These are phyloP conservation scores for Pampusana beccarii DNA, from an alignment of 2,113 vertebrate species.

Conservation along the genomic window DNA sequence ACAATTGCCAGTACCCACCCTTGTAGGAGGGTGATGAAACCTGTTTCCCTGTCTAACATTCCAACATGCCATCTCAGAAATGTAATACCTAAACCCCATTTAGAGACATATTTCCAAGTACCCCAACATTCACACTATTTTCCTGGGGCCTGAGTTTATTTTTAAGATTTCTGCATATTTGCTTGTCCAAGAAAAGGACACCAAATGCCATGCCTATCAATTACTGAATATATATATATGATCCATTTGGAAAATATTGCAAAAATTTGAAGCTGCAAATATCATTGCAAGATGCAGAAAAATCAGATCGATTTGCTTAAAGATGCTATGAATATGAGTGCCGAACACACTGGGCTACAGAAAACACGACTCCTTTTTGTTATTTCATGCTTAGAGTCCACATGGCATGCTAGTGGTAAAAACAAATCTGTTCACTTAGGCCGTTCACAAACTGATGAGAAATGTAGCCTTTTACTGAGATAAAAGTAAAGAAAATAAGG, in stretches of 20 bases:
- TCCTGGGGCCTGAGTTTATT: constrained; percentile 11
- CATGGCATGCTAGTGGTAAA: neutral
- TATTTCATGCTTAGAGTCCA: neutral
- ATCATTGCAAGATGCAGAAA: constrained; percentile 29
- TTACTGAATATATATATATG: neutral
- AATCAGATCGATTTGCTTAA: neutral
- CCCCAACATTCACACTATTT: neutral
- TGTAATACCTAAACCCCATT: neutral
- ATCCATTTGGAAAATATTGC: constrained; percentile 45
- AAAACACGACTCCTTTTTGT: neutral
- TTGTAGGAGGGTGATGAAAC: neutral
- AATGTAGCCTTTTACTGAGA: neutral
- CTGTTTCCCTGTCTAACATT: neutral
- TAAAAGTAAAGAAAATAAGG: neutral
- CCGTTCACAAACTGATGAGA: neutral
- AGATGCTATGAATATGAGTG: constrained; percentile 7
- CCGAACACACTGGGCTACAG: neutral
- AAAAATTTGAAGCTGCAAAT: constrained; percentile 48
- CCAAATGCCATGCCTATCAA: constrained; percentile 25
- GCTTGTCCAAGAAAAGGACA: constrained; percentile 12
- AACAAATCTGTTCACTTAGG: neutral
- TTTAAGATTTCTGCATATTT: constrained; percentile 21
- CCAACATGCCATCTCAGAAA: constrained; percentile 12
- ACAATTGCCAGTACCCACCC: neutral
- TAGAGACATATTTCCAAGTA: constrained; percentile 8